A percentile compares a stretch with the other conserved stretches of the same genome.
Conservation (phyloP, 2,113 vertebrate species). For the Brachyistius frenatus region DNA sequence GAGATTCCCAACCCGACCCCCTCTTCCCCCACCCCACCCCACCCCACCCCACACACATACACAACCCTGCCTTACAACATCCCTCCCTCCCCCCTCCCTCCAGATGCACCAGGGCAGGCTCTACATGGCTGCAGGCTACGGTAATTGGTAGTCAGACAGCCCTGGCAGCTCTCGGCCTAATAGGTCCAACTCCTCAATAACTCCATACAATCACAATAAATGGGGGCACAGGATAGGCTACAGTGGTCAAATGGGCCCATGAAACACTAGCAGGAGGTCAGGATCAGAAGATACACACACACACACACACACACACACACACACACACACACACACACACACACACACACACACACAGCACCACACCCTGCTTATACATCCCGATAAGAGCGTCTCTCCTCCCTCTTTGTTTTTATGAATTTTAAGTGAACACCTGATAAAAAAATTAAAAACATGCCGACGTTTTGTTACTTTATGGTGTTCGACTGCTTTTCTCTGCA, state of each 20-base stretch:
- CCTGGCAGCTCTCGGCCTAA: slow-evolving; percentile 80
- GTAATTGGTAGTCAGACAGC: slow-evolving; percentile 82
- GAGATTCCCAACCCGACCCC: slow-evolving; percentile 61
- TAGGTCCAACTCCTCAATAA: slow-evolving; percentile 82
- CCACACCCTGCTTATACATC: slow-evolving; percentile 8
- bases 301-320: slow-evolving; percentile 34
- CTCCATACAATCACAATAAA: slow-evolving; percentile 83
- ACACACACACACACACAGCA: slow-evolving; percentile 9
- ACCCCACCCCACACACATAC: slow-evolving; percentile 8
- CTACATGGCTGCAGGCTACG: slow-evolving; percentile 68
- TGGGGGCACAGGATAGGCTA: slow-evolving; percentile 70
- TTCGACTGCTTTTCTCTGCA: slow-evolving; percentile 56
- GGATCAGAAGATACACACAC: slow-evolving; percentile 24
- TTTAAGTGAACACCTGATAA: slow-evolving; percentile 62
- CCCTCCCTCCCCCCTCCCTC: slow-evolving; percentile 53
- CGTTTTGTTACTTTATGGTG: slow-evolving; percentile 59
- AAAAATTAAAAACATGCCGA: slow-evolving; percentile 22
- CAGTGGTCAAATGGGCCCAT: slow-evolving; percentile 80
- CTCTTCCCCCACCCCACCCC: slow-evolving; percentile 8
- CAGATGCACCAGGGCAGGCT: slow-evolving; percentile 59
- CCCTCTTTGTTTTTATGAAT: slow-evolving; percentile 56
- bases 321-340: slow-evolving; percentile 23
- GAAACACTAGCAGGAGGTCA: slow-evolving; percentile 73
- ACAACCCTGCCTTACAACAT: slow-evolving; percentile 14
- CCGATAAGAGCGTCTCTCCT: slow-evolving; percentile 19